Evolutionary conservation across 2,113 vertebrate species (phyloP), one percentile per base, ranked within the genome.

Genomic region (Actenoides lindsayi): DNA sequence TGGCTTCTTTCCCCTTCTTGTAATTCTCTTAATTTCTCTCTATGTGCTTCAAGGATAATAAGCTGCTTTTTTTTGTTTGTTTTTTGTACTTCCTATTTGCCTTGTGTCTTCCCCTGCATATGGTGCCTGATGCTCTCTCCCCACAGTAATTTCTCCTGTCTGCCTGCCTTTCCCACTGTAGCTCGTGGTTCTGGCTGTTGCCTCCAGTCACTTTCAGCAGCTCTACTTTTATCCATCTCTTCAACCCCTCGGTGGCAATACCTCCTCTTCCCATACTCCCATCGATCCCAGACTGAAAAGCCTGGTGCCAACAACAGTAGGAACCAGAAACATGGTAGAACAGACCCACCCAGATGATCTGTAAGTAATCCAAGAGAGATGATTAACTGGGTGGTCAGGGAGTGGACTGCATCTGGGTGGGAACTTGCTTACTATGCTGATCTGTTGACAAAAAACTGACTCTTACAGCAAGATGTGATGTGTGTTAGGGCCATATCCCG

Each of bases 351-450:
- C 5, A 35, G 10, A 4, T 11, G 39, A 13, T 44, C 59, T 62
- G 37, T 41, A 57, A 71, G 28, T 67, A 80, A 51, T 21, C 12
- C 28, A 9, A 44, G 51, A 70, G 39, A 70, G 44, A 16, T 46
- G 41, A 5, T 71, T 51, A 71, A 13, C 11, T 68, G 23, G 64
- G 30, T 67, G 13, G 23, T 41, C 1, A 1, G 46, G 18, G 11
- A 56, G 25, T 0, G 0, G 27, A 10, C 50, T 64, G 33, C 0
- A 4, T 10, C 24, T 30, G 53, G 25, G 10, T 33, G 33, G 31
- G 44, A 48, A 2, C 27, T 81, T 1, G 0, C 6, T 84, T 1
- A 0, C 19, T 41, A 2, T 6, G 10, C 4, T 37, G 19, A 16
- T 64, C 28, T 57, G 8, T 31, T 23, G 37, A 63, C 0, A 0